Conservation (phyloP, 2,113 vertebrate genomes). For the Sebastes schlegelii region DNA sequence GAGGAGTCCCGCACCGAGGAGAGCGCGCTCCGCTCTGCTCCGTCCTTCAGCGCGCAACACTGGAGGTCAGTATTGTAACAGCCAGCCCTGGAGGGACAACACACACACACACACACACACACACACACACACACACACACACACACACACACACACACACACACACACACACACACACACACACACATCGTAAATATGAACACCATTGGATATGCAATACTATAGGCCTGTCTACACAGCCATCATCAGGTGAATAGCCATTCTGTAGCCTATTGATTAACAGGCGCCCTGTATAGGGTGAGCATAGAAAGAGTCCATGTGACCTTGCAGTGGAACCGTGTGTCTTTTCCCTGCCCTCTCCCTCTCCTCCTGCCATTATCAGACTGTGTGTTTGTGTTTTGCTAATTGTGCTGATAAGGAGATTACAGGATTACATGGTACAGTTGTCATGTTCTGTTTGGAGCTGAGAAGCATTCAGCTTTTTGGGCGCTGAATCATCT, state of each 20-base stretch:
- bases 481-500: constrained; percentile 13
- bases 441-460: constrained; percentile 34
- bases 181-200: not conserved
- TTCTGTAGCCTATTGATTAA: not conserved
- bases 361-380: not conserved
- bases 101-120: not conserved
- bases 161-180: not conserved
- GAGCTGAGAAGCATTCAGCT: not conserved
- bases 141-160: not conserved
- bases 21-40: not conserved
- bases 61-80: constrained; percentile 84
- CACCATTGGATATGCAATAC: not conserved
- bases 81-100: constrained; percentile 27
- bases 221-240: not conserved
- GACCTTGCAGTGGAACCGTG: constrained; percentile 34
- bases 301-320: not conserved
- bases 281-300: not conserved
- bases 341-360: not conserved
- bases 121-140: constrained; percentile 1
- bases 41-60: constrained; percentile 61
- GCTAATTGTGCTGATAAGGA: constrained; percentile 50
- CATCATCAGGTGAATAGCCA: not conserved
- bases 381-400: constrained; percentile 19
- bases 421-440: constrained; percentile 44
- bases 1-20: constrained; percentile 29